These are phyloP conservation scores for Strigops habroptila DNA, from an alignment of 2,113 vertebrate genomes.

Conservation along the genomic window DNA sequence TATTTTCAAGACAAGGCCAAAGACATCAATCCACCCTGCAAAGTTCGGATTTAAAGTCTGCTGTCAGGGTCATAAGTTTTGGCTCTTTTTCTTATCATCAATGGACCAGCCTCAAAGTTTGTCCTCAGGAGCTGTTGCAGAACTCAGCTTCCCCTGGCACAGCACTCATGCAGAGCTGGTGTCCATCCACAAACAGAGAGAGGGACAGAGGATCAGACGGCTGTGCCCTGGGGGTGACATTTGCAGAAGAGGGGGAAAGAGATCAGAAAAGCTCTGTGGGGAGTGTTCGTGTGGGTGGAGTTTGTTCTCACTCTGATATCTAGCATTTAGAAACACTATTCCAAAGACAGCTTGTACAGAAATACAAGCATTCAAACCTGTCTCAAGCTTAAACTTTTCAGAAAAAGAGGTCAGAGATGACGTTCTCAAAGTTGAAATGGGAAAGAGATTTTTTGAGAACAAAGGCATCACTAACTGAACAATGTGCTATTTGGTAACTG, in stretches of 20 bases:
- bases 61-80: not conserved
- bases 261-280: not conserved
- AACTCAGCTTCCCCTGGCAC: not conserved
- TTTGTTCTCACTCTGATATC: constrained; percentile 18
- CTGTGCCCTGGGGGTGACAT: not conserved
- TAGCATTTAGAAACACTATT: not conserved
- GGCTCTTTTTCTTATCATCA: not conserved
- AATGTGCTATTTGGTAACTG: not conserved
- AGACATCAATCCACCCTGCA: not conserved
- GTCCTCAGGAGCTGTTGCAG: not conserved
- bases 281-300: not conserved
- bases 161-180: not conserved
- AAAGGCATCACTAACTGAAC: not conserved
- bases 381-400: not conserved
- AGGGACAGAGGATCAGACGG: not conserved
- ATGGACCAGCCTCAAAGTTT: not conserved
- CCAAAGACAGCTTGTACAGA: constrained; percentile 15
- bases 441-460: not conserved
- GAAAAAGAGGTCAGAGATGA: constrained; percentile 3
- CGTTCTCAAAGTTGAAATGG: not conserved
- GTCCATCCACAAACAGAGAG: not conserved
- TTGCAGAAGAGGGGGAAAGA: not conserved
- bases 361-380: not conserved
- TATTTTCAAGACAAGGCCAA: not conserved
- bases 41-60: not conserved